Percentiles rank a stretch among this genome's conserved stretches.
Conservation (phyloP, 1,140 invertebrate species). For the Calosoma granatense region DNA sequence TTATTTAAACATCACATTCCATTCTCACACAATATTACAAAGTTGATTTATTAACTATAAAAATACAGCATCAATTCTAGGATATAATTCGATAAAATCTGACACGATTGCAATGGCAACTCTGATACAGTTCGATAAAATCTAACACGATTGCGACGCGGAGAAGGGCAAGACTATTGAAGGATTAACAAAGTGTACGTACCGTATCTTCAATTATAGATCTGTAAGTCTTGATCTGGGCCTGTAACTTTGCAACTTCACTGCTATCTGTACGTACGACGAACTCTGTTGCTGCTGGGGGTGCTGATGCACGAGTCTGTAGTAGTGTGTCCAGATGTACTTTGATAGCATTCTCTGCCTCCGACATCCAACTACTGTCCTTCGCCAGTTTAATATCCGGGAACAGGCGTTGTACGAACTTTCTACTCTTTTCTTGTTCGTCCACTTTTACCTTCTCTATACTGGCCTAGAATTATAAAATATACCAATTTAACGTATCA, state of each 20-base stretch:
- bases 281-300: no score
- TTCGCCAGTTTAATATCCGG: conserved; percentile 40
- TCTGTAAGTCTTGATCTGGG: conserved; percentile 59
- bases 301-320: conserved; percentile 12
- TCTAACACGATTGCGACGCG: no score
- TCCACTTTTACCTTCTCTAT: conserved; percentile 38
- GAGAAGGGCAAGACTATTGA: no score
- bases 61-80: no score
- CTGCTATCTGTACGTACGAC: conserved; percentile 4
- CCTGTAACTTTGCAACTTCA: conserved; percentile 52
- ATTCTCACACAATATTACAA: no score
- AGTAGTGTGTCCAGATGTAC: conserved; percentile 11
- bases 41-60: no score
- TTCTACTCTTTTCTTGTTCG: conserved; percentile 44
- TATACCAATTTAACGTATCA: no score
- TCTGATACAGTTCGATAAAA: no score
- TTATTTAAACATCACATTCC: conserved; percentile 21
- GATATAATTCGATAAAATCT: no score
- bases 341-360: conserved; percentile 17
- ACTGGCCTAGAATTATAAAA: conserved; percentile 34
- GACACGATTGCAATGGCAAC: conserved; percentile 9
- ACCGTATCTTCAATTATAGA: conserved; percentile 65
- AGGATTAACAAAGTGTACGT: no score
- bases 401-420: conserved; percentile 47
- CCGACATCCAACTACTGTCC: conserved; percentile 15